Evolutionary conservation across 2,888 invertebrate species (phyloP).

Genomic region (Adelphocoris suturalis): DNA sequence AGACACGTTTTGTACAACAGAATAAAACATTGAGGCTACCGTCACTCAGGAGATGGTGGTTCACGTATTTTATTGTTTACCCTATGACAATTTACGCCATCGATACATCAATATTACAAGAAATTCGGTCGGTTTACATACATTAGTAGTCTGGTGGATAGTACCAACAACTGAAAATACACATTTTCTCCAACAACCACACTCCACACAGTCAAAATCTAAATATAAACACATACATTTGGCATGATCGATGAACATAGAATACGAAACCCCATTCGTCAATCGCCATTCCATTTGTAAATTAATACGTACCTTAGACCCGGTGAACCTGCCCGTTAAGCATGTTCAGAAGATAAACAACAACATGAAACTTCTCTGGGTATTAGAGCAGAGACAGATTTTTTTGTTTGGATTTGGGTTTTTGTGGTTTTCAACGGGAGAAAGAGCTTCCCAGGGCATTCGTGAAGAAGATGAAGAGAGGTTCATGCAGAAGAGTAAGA

Average conservation of each 20-base stretch:
- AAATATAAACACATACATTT: not conserved
- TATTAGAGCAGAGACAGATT: constrained; percentile 38
- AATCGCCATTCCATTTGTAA: constrained; percentile 16
- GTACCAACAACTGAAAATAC: not conserved
- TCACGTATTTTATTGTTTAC: too few relatives aligned
- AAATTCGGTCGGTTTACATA: too few relatives aligned
- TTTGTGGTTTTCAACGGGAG: constrained; percentile 2
- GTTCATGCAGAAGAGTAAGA: constrained; percentile 49
- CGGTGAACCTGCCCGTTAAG: constrained; percentile 60
- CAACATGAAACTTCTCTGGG: constrained; percentile 47
- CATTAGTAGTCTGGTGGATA: too few relatives aligned
- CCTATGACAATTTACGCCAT: too few relatives aligned
- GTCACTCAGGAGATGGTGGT: too few relatives aligned
- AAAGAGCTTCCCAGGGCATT: constrained; percentile 48
- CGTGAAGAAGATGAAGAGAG: constrained; percentile 51
- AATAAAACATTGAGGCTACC: too few relatives aligned
- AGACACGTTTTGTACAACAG: too few relatives aligned
- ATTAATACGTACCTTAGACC: constrained; percentile 56
- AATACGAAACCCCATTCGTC: not conserved
- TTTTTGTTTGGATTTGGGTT: not conserved
- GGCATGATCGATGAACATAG: not conserved
- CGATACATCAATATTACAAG: too few relatives aligned
- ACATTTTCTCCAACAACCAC: constrained; percentile 1
- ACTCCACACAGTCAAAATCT: not conserved
- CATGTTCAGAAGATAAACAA: constrained; percentile 64